Evolutionary conservation across 2,113 vertebrate species (phyloP).

Genomic region (Oryzias woworae): DNA sequence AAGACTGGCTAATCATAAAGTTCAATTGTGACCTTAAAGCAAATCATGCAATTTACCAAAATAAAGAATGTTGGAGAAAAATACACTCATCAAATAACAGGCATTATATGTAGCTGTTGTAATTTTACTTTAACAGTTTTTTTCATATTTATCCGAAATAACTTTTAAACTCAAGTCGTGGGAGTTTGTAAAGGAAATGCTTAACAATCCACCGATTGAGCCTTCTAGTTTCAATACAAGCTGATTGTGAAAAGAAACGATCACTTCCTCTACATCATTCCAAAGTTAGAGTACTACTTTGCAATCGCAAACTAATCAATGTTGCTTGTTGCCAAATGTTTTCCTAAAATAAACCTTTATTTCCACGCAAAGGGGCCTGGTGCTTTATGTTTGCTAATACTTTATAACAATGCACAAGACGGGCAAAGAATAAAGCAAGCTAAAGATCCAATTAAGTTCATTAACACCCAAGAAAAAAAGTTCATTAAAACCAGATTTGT

Average conservation of each 20-base stretch:
- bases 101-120: neutral
- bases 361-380: neutral
- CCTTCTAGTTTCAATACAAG: constrained; percentile 5
- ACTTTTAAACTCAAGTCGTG: neutral
- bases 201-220: neutral
- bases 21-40: constrained; percentile 14
- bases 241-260: neutral
- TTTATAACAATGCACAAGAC: too few relatives aligned
- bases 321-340: neutral
- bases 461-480: too few relatives aligned
- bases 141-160: neutral
- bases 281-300: constrained; percentile 1
- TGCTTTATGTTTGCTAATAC: neutral
- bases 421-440: too few relatives aligned
- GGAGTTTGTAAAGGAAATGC: neutral
- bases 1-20: constrained; percentile 26
- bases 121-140: too few relatives aligned
- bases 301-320: neutral
- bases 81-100: neutral
- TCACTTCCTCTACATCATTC: neutral
- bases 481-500: too few relatives aligned
- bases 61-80: constrained; percentile 12
- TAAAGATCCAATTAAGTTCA: too few relatives aligned
- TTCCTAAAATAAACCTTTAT: neutral
- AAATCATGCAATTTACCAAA: constrained; percentile 32